These are phyloP conservation scores for Octodonta nipae DNA, from an alignment of 2,888 invertebrate genomes.

Conservation along the genomic window DNA sequence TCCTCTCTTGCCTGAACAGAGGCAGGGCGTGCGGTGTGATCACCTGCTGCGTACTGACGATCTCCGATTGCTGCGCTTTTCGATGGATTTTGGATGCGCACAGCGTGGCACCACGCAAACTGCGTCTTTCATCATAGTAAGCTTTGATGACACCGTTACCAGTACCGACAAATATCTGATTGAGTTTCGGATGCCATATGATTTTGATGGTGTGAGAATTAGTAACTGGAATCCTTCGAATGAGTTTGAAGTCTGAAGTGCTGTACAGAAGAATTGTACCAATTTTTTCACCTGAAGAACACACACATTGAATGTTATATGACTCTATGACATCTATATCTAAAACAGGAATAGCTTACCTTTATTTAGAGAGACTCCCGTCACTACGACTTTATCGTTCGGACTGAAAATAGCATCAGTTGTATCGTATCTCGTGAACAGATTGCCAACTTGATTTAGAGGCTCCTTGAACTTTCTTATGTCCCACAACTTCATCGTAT, in stretches of 20 bases:
- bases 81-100: constrained; percentile 72
- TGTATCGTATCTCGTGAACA: constrained; percentile 75
- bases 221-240: constrained; percentile 62
- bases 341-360: no score
- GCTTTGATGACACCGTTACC: constrained; percentile 83
- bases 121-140: constrained; percentile 77
- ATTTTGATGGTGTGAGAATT: constrained; percentile 76
- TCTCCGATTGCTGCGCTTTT: constrained; percentile 70
- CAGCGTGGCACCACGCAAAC: constrained; percentile 79
- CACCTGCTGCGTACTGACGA: constrained; percentile 69
- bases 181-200: constrained; percentile 94
- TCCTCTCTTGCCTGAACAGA: constrained; percentile 81
- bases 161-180: constrained; percentile 87
- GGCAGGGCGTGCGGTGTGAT: constrained; percentile 94
- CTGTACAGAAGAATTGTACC: constrained; percentile 71
- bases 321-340: no score
- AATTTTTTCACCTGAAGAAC: constrained; percentile 27
- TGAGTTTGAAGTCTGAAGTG: constrained; percentile 57
- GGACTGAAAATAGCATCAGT: constrained; percentile 83
- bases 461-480: constrained; percentile 68
- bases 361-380: constrained; percentile 69
- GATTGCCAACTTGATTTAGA: constrained; percentile 49
- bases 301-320: no score
- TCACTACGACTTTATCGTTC: constrained; percentile 76
- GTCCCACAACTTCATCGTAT: constrained; percentile 92